Conservation (phyloP, 2,888 invertebrate species). For the Phania funesta region DNA sequence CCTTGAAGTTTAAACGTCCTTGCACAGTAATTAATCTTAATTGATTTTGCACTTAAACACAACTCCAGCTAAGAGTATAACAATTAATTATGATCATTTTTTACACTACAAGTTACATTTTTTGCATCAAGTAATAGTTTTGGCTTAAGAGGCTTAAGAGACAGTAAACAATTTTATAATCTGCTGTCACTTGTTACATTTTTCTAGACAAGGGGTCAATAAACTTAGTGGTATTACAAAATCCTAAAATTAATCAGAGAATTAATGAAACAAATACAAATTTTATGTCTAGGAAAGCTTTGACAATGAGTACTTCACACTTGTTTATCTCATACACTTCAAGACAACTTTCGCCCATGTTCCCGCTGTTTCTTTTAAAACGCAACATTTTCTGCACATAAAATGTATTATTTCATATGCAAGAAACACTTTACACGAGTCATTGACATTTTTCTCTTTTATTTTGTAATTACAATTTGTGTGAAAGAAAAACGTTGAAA, state of each 20-base stretch:
- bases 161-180: background rate
- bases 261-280: too few relatives aligned
- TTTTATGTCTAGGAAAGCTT: too few relatives aligned
- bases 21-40: constrained; percentile 23
- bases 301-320: background rate
- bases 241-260: background rate
- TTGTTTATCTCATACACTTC: background rate
- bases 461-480: constrained; percentile 35
- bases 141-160: background rate
- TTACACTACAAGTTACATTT: too few relatives aligned
- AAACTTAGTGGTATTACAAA: background rate
- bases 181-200: background rate
- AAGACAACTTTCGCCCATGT: constrained; percentile 13
- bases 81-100: too few relatives aligned
- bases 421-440: constrained; percentile 15
- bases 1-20: constrained; percentile 49
- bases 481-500: background rate
- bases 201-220: background rate
- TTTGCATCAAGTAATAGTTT: too few relatives aligned
- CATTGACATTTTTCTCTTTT: constrained; percentile 44
- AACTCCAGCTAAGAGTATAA: background rate
- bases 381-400: background rate
- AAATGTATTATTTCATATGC: constrained; percentile 20
- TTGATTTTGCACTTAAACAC: background rate
- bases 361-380: background rate